Evolutionary conservation across 2,888 invertebrate species (phyloP).

Genomic region (Drosophila seclusa): DNA sequence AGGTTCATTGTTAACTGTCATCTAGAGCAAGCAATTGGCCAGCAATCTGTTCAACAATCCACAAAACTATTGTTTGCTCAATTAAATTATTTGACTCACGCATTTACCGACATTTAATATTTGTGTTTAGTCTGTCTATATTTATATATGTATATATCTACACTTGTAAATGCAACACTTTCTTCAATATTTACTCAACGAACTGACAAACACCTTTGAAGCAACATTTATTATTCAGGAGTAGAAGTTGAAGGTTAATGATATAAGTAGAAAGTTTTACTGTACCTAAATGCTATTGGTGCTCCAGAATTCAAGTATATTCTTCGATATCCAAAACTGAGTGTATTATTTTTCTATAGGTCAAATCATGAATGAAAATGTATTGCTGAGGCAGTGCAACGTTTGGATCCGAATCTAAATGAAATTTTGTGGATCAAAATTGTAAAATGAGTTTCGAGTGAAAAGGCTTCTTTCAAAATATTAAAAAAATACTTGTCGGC

Average conservation of each 20-base stretch:
- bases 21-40: constrained; percentile 36
- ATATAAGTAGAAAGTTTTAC: background rate
- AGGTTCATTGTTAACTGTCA: constrained; percentile 35
- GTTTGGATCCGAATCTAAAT: background rate
- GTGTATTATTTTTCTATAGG: too few relatives aligned
- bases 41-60: constrained; percentile 37
- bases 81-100: constrained; percentile 29
- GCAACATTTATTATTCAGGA: background rate
- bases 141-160: background rate
- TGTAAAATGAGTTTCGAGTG: background rate
- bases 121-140: background rate
- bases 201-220: background rate
- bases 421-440: background rate
- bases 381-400: background rate
- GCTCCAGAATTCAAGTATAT: background rate
- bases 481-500: background rate
- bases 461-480: background rate
- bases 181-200: background rate
- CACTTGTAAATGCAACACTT: background rate
- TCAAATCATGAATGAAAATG: background rate
- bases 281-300: background rate
- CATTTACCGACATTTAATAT: constrained; percentile 1
- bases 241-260: background rate
- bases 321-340: background rate
- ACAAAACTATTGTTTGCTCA: constrained; percentile 38